phyloP scores from a whole-genome alignment of 2,888 invertebrate species.

The Halocaridina rubra region DNA sequence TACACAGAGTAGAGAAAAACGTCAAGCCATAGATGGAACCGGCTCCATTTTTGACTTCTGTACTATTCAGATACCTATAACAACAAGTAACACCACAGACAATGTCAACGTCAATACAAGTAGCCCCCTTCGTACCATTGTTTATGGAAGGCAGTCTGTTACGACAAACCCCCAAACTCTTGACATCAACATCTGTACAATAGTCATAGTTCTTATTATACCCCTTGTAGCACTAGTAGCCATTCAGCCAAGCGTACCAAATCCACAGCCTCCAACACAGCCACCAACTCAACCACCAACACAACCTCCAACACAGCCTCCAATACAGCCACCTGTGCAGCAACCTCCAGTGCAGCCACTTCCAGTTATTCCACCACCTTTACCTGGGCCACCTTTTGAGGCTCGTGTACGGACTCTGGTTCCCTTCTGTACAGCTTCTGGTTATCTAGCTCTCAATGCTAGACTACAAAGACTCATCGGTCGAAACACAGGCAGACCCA shows the following conservation, averaged over 20 bases:
- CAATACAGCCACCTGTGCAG: background rate
- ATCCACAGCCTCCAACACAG: background rate
- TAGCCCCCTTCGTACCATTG: too few species aligned
- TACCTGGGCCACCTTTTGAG: background rate
- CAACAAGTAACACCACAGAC: too few species aligned
- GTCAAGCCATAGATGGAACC: too few species aligned
- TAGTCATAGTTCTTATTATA: too few species aligned
- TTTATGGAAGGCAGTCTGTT: too few species aligned
- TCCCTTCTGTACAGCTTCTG: background rate
- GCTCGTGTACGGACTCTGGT: conserved; percentile 6
- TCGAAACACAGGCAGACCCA: conserved; percentile 12
- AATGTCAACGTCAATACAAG: too few species aligned
- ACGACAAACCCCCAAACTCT: too few species aligned
- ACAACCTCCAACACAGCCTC: background rate
- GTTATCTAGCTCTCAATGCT: background rate
- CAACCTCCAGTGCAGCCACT: background rate
- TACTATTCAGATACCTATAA: too few species aligned
- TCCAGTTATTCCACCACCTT: background rate
- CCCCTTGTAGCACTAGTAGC: background rate
- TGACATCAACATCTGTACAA: background rate
- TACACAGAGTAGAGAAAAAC: too few species aligned
- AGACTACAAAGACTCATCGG: background rate
- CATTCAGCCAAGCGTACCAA: too few species aligned
- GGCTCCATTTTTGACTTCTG: too few species aligned
- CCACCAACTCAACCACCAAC: background rate